Base-by-base conservation (phyloP, 1,140 invertebrate species). In the Helicorthomorpha holstii region DNA sequence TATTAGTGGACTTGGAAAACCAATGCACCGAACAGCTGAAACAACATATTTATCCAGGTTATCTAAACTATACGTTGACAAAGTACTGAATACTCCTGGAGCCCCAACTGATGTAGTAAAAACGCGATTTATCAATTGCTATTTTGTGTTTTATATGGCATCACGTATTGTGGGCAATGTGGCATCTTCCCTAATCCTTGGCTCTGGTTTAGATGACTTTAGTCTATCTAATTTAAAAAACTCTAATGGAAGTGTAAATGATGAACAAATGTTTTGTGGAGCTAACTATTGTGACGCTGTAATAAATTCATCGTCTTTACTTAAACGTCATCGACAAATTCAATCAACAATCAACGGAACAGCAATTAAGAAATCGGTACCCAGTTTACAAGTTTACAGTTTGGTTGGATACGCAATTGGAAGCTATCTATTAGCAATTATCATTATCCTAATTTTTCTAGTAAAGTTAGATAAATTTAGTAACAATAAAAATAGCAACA, bases 11-110 rank as follows among this genome's bases (percentile, higher is more conserved):
- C 68, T 94, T 24, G 89, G 88, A 0, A 91, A 89, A 1, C 90
- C 91, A 0, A 90, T 90, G 29, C 84, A 96, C 77, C 96, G 93
- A 92, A 85, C 89, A 0, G 87, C 91, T 2, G 90, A 96, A 67
- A 91, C 90, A 47, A 90, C 87, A 0, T 98, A 97, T 63, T 71
- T 98, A 3, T 95, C 91, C 0, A 86, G 95, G 60, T 61, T 64
- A 49, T 57, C 29, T 16, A 7, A 7, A 16, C 7, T 34, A 16
- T 34, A 34, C 16, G 7, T 7, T 34, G 16, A 34, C 16, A 34
- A 16, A 34, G 7, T 34, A 7, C 29, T 7, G 7, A 7, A 7
- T 7, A 7, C 29, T 16, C 7, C 7, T 7, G 29, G 16, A 7
- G 29, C 16, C 7, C n/a, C n/a, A n/a, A n/a, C n/a, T n/a, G 29